A percentile compares a stretch with the other conserved stretches of the same genome.
Evolutionary conservation across 2,888 invertebrate genomes (phyloP).

Genomic region (Serrognathus titanus): DNA sequence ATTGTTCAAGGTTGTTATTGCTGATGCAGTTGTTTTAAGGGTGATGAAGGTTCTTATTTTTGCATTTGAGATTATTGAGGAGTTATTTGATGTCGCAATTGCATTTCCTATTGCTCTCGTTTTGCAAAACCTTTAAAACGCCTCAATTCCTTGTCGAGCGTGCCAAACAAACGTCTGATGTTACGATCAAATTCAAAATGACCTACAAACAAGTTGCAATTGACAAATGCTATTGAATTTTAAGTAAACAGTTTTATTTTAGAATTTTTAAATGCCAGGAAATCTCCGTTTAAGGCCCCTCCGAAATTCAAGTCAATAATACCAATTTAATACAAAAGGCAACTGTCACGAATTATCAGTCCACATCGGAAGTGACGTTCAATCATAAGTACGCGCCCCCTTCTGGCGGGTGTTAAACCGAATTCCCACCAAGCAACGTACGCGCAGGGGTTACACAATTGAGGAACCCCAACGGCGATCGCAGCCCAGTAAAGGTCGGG

Average conservation of each 20-base stretch:
- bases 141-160: conserved; percentile 83
- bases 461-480: neutral
- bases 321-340: conserved; percentile 38
- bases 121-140: conserved; percentile 67
- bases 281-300: too few relatives aligned
- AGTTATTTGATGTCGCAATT: conserved; percentile 10
- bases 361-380: conserved; percentile 40
- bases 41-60: conserved; percentile 48
- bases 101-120: conserved; percentile 35
- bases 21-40: conserved; percentile 31
- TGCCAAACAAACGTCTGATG: conserved; percentile 94
- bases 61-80: conserved; percentile 43
- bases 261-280: too few relatives aligned
- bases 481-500: neutral
- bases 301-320: conserved; percentile 27
- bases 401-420: neutral
- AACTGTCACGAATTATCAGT: conserved; percentile 39
- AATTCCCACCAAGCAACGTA: neutral
- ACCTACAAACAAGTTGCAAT: too few relatives aligned
- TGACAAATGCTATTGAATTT: too few relatives aligned
- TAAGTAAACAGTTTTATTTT: too few relatives aligned
- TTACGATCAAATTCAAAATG: conserved; percentile 42
- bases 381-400: conserved; percentile 28
- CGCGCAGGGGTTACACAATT: neutral
- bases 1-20: neutral